These are phyloP conservation scores for Erpornis zantholeuca DNA, from an alignment of 2,113 vertebrate genomes.

Conservation along the genomic window DNA sequence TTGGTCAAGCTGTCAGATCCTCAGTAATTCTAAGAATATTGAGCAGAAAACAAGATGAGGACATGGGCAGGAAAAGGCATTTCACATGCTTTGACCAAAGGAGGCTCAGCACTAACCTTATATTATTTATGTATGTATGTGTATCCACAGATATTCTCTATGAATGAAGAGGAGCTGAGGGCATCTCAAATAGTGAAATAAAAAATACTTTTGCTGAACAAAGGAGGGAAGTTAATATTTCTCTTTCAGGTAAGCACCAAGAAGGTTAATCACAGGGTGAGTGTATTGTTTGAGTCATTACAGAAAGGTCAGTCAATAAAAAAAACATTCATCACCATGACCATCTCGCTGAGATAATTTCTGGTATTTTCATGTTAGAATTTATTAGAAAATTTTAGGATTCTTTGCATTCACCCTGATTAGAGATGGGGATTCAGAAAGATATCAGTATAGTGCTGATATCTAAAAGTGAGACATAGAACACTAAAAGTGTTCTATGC, in stretches of 20 bases:
- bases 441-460: background rate
- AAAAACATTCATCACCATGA: background rate
- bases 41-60: rapidly evolving
- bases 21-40: background rate
- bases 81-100: background rate
- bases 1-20: background rate
- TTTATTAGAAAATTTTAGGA: background rate
- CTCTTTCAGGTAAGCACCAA: background rate
- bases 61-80: background rate
- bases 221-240: background rate
- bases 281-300: background rate
- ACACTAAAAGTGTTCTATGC: no score
- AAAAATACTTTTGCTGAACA: background rate
- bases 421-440: background rate
- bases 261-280: background rate
- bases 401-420: background rate
- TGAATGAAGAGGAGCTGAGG: background rate
- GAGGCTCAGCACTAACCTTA: background rate
- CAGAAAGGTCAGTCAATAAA: background rate
- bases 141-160: background rate
- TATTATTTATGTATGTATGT: background rate
- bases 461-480: background rate
- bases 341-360: background rate
- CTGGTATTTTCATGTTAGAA: background rate
- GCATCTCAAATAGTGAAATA: background rate